Conservation (phyloP, 2,797 vertebrate species). For the Alectoris magna region DNA sequence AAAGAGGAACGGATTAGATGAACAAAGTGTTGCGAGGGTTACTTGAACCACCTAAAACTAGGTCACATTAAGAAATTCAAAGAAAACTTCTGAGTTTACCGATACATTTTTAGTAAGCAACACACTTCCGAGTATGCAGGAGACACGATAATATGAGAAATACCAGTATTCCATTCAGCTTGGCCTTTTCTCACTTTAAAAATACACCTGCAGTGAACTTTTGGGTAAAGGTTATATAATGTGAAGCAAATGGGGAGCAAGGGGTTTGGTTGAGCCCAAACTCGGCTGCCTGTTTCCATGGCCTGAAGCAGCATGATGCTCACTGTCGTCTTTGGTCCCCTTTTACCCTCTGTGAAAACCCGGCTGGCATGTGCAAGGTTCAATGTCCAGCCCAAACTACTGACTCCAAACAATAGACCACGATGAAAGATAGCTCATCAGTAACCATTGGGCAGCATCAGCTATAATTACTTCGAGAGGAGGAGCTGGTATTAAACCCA, state of each 20-base stretch:
- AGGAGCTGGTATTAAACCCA: slow-evolving; percentile 74
- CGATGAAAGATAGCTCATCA: slow-evolving; percentile 40
- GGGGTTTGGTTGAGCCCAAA: slow-evolving; percentile 24
- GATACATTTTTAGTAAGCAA: slow-evolving; percentile 30
- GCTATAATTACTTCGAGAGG: slow-evolving; percentile 60
- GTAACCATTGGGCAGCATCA: slow-evolving; percentile 59
- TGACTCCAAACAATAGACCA: slow-evolving; percentile 39
- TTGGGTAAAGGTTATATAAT: slow-evolving; percentile 32
- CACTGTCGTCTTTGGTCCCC: slow-evolving; percentile 36
- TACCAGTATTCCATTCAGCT: neutral
- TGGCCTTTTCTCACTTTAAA: slow-evolving; percentile 23
- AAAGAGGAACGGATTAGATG: neutral
- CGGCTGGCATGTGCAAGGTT: rapidly evolving
- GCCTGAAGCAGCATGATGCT: neutral
- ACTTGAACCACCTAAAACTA: slow-evolving; percentile 32
- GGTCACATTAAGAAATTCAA: slow-evolving; percentile 41
- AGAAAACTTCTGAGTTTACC: slow-evolving; percentile 48
- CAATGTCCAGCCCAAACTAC: slow-evolving; percentile 29
- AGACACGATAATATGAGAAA: slow-evolving; percentile 29
- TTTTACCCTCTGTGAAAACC: neutral
- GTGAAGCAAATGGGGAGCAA: neutral
- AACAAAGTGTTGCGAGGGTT: neutral
- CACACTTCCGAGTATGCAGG: neutral
- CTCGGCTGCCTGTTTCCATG: neutral
- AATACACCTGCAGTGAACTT: neutral